Conservation (phyloP, 2,797 vertebrate species). For the Danio tinwini region DNA sequence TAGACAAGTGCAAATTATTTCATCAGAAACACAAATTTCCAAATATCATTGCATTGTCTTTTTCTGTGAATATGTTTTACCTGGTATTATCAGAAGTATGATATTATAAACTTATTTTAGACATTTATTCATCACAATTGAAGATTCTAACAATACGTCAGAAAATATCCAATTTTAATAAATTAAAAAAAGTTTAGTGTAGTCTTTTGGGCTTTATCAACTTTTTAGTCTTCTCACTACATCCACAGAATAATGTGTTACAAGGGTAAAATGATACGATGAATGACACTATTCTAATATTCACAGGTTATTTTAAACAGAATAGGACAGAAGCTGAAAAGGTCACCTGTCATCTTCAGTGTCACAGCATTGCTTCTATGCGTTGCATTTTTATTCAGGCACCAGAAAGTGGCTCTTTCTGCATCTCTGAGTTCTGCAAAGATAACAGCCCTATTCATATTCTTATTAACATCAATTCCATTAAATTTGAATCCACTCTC, state of each 20-base stretch:
- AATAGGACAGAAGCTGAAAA: neutral
- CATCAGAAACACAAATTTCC: too few relatives aligned
- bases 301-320: neutral
- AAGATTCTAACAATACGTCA: neutral
- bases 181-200: neutral
- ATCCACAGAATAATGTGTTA: neutral
- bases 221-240: neutral
- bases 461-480: fast-evolving
- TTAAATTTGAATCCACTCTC: fast-evolving
- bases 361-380: slow-evolving; percentile 41
- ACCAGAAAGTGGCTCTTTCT: slow-evolving; percentile 27
- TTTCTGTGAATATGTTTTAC: too few relatives aligned
- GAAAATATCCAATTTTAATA: too few relatives aligned
- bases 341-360: slow-evolving; percentile 39
- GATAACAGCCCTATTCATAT: neutral
- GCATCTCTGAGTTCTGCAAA: neutral
- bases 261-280: neutral
- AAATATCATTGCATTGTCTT: neutral
- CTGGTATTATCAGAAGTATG: neutral
- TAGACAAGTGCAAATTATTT: too few relatives aligned
- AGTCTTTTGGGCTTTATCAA: neutral
- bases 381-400: neutral
- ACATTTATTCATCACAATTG: neutral
- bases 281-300: neutral
- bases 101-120: neutral